Base-by-base conservation (phyloP, 2,797 vertebrate genomes). In the Eupleurogrammus muticus region DNA sequence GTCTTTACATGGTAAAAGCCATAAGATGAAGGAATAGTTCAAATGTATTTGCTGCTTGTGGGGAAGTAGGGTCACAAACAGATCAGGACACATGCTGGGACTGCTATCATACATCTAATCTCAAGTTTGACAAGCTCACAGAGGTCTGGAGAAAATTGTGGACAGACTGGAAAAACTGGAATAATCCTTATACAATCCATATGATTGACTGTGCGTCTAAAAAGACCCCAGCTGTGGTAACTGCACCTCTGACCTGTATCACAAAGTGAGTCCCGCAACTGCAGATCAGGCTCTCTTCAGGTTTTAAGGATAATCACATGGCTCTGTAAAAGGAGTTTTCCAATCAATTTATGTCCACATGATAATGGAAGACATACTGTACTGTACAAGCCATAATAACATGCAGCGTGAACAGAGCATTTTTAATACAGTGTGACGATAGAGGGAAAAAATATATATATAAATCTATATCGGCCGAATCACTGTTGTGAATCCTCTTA, bases 1-100 rank as follows among this genome's bases (percentile, higher is more conserved):
- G 32, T 79, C 59, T 72, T 65, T 65, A 74, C 34, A 32, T 51
- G 5, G 13, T 28, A 28, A 28, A 50, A 71, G 44, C 59, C 60
- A 72, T 63, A 10, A 9, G 38, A 54, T 42, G 12, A 60, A 60
- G 23, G 19, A 50, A 55, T n/a, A 21, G 16, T 28, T 44, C 2
- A 28, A 20, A 44, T 44, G 14, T 34, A 58, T 51, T 36, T 55
- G 9, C 12, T 57, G 16, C 20, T n/a, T 49, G 10, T 53, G 55
- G 4, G n/a, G 10, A 10, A 5, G 47, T 56, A n/a, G n/a, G 10
- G 5, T 16, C 32, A 50, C 10, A 2, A 54, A 64, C 23, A 62
- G 35, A 64, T 21, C 46, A 9, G 34, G 21, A 11, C 44, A 50
- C 49, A 59, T 35, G 21, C 23, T 23, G 24, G 32, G 12, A 51